phyloP scores from a whole-genome alignment of 2,113 vertebrate species.

The Oriolus oriolus region DNA sequence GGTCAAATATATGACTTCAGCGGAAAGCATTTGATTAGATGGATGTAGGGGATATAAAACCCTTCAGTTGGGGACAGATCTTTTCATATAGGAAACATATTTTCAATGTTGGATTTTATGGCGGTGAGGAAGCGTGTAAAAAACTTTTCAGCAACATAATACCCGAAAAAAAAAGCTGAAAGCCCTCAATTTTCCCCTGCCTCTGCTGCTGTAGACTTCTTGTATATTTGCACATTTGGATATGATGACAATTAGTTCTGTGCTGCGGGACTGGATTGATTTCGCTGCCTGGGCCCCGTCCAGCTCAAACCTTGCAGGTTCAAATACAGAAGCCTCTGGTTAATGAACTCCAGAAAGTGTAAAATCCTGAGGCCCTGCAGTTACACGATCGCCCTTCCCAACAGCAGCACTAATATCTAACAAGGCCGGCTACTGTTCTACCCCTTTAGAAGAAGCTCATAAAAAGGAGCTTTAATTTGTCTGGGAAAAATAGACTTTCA shows the following conservation, averaged over 20 bases:
- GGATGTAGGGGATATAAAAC: constrained; percentile 2
- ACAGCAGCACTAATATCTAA: constrained; percentile 61
- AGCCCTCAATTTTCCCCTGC: constrained; percentile 35
- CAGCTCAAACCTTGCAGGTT: constrained; percentile 23
- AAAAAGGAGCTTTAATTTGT: constrained; percentile 73
- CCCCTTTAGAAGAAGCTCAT: constrained; percentile 70
- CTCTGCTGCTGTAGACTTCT: background rate
- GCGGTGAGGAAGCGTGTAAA: constrained; percentile 31
- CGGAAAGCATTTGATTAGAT: constrained; percentile 33
- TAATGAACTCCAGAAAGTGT: constrained; percentile 49
- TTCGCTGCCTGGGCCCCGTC: constrained; percentile 41
- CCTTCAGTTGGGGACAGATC: background rate
- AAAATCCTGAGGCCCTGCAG: constrained; percentile 40
- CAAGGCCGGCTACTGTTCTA: constrained; percentile 66
- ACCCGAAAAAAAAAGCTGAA: background rate
- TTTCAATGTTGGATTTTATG: constrained; percentile 31
- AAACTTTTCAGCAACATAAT: constrained; percentile 47
- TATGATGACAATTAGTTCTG: constrained; percentile 59
- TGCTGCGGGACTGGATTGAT: constrained; percentile 55
- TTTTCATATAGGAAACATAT: constrained; percentile 45
- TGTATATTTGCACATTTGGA: constrained; percentile 62
- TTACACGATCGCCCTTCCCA: constrained; percentile 56
- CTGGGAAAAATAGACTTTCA: constrained; percentile 66
- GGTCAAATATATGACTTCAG: constrained; percentile 26
- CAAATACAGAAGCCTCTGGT: constrained; percentile 19